phyloP scores from a whole-genome alignment of 2,797 vertebrate genomes.

The Limnodromus scolopaceus region DNA sequence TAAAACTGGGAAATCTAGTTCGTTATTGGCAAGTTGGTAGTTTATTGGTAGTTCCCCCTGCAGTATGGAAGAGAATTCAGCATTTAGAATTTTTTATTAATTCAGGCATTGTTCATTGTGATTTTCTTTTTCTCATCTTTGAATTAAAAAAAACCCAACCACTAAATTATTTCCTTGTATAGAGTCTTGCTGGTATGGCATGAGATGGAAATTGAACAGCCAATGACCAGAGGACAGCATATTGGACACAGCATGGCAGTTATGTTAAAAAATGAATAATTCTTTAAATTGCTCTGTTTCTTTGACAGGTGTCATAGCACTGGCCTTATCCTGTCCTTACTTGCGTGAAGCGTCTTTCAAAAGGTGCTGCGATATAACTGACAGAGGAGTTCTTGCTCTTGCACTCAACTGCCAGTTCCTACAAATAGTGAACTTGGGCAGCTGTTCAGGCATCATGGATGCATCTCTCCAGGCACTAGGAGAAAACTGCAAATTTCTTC shows the following conservation, averaged over 20 bases:
- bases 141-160: background rate
- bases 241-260: background rate
- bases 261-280: background rate
- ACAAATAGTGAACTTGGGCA: conserved; percentile 81
- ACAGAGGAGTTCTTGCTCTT: conserved; percentile 83
- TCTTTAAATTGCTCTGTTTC: background rate
- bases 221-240: background rate
- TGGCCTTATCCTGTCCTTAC: conserved; percentile 83
- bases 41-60: background rate
- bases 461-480: conserved; percentile 83
- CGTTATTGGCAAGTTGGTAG: background rate
- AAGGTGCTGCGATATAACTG: conserved; percentile 81
- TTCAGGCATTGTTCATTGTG: background rate
- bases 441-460: conserved; percentile 83
- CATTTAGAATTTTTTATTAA: background rate
- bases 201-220: background rate
- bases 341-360: conserved; percentile 80
- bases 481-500: conserved; percentile 81
- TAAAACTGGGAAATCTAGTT: background rate
- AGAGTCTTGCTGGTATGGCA: background rate
- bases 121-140: background rate
- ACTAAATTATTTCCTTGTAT: background rate
- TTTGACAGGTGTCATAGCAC: conserved; percentile 79
- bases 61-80: background rate
- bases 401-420: conserved; percentile 81